A percentile compares a stretch with the other conserved stretches of the same genome.
phyloP scores from a whole-genome alignment of 1,140 invertebrate species.

The Batillaria attramentaria region DNA sequence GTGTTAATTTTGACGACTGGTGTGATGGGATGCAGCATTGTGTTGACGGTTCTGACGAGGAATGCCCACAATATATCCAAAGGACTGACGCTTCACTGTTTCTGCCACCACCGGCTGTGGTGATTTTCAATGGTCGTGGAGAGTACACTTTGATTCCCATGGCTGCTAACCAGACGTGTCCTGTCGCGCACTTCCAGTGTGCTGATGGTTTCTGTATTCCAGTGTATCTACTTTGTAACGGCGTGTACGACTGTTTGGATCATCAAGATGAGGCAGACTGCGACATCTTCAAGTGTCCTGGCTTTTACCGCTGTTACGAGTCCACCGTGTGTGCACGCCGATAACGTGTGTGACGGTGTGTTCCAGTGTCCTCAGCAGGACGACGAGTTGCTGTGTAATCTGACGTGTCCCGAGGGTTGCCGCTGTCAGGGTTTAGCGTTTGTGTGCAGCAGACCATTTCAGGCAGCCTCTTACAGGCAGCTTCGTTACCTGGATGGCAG shows the following conservation, averaged over 20 bases:
- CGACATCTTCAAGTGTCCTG: conserved; percentile 21
- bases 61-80: too few relatives aligned
- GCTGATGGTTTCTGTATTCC: too few relatives aligned
- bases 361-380: not conserved
- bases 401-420: conserved; percentile 10
- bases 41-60: too few relatives aligned
- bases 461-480: not conserved
- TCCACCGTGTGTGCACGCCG: not conserved
- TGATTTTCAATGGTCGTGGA: too few relatives aligned
- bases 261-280: conserved; percentile 16
- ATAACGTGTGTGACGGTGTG: conserved; percentile 22
- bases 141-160: too few relatives aligned
- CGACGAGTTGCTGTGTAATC: conserved; percentile 25
- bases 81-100: too few relatives aligned
- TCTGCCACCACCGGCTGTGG: too few relatives aligned
- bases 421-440: conserved; percentile 16
- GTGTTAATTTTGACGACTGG: too few relatives aligned
- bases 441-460: not conserved
- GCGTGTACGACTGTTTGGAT: conserved; percentile 10
- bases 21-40: too few relatives aligned
- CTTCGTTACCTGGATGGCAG: conserved; percentile 12
- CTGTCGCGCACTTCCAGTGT: too few relatives aligned
- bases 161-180: too few relatives aligned
- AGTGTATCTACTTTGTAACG: conserved; percentile 17
- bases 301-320: conserved; percentile 17